These are phyloP conservation scores for Coregonus suidteri DNA, from an alignment of 2,797 vertebrate species.

Conservation along the genomic window DNA sequence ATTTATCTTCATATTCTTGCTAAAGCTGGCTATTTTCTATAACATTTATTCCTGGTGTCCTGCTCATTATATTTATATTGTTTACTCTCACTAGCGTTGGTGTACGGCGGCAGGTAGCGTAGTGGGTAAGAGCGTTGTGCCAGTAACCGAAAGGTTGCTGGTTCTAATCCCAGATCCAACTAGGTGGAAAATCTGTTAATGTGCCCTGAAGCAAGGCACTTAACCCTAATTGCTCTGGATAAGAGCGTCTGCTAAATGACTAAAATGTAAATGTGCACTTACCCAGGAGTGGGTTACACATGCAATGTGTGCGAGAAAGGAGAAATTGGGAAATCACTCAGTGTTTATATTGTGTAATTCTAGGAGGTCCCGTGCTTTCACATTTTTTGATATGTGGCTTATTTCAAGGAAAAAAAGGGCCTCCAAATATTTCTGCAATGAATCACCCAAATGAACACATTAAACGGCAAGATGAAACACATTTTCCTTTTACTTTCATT, in stretches of 20 bases:
- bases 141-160: too few species aligned
- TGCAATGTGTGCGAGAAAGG: not conserved
- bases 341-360: not conserved
- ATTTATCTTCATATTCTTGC: not conserved
- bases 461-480: not conserved
- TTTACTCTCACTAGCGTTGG: not conserved
- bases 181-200: too few species aligned
- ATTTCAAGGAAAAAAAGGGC: too few species aligned
- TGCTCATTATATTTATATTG: not conserved
- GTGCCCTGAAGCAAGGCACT: too few species aligned
- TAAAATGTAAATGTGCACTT: too few species aligned
- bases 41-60: not conserved
- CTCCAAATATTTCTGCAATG: not conserved
- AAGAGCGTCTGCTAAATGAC: too few species aligned
- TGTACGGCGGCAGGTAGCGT: too few species aligned
- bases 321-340: not conserved
- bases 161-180: too few species aligned
- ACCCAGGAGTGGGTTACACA: not conserved
- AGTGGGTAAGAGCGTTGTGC: too few species aligned
- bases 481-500: not conserved
- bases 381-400: too few species aligned
- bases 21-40: not conserved
- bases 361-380: not conserved
- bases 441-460: too few species aligned
- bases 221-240: too few species aligned